Conservation (phyloP, 2,113 vertebrate species). For the Apaloderma vittatum region DNA sequence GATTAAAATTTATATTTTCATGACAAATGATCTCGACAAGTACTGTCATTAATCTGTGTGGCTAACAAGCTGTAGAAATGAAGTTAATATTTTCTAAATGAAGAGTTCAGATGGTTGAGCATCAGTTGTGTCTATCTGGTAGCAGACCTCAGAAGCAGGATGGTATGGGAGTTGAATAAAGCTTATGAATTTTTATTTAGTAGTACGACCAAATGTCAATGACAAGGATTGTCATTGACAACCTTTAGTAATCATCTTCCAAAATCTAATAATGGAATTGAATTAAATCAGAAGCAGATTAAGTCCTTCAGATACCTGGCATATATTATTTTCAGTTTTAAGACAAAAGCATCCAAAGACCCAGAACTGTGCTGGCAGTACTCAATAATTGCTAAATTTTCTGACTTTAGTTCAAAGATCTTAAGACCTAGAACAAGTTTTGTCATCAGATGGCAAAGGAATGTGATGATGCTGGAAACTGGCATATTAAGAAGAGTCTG, state of each 20-base stretch:
- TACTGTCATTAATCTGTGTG: neutral
- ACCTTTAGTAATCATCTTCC: neutral
- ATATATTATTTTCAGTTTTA: neutral
- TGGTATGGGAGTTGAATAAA: neutral
- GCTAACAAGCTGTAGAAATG: neutral
- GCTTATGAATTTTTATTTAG: neutral
- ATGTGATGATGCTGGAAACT: accelerated
- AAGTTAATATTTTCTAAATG: neutral
- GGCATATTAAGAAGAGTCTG: neutral
- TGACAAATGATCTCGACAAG: neutral
- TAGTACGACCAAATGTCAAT: neutral
- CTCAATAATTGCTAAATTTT: neutral
- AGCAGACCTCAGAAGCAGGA: neutral
- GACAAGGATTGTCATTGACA: neutral
- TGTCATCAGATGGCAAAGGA: neutral
- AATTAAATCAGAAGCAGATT: neutral
- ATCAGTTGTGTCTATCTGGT: neutral
- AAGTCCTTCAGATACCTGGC: neutral
- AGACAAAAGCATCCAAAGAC: neutral
- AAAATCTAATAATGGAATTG: neutral
- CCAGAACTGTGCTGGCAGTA: neutral
- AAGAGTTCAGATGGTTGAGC: neutral
- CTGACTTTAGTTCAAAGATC: neutral
- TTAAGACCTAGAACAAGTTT: neutral
- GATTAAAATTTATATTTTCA: neutral